Evolutionary conservation across 53 echinoderm and acorn worm species (phyloP).

Genomic region (Mesocentrotus franciscanus): DNA sequence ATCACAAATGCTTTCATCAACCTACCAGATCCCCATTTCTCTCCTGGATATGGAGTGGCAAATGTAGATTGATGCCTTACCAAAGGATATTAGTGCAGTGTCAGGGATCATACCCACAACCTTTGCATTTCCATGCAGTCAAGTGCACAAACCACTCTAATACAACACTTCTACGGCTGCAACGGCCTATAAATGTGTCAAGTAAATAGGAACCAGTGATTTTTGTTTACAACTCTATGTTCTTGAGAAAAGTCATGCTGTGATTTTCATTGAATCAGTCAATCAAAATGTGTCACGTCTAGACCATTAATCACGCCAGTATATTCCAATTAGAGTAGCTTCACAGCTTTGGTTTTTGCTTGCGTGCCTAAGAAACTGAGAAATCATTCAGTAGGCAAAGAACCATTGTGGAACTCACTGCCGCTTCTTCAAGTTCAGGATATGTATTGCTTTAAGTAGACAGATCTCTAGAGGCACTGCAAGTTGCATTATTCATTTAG

Average conservation of each 20-base stretch:
- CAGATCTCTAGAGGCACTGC: neutral
- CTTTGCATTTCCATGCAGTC: too few relatives aligned
- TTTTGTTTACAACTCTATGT: neutral
- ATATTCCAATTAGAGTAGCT: slow-evolving; percentile 9
- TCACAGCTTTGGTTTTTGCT: neutral
- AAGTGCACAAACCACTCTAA: too few relatives aligned
- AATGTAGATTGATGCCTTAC: too few relatives aligned
- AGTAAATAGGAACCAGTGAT: neutral
- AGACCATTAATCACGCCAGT: neutral
- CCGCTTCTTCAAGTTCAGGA: neutral
- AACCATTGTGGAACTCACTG: neutral
- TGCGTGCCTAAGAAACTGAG: neutral
- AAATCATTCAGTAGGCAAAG: neutral
- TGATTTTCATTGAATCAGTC: neutral
- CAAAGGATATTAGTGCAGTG: too few relatives aligned
- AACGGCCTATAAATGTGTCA: neutral
- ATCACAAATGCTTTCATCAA: too few relatives aligned
- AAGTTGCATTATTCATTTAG: neutral
- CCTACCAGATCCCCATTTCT: too few relatives aligned
- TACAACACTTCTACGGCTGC: too few relatives aligned
- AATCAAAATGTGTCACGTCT: neutral
- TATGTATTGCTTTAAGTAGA: neutral
- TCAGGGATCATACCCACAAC: too few relatives aligned
- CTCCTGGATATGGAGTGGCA: too few relatives aligned
- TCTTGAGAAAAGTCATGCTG: neutral